phyloP scores from a whole-genome alignment of 2,797 vertebrate genomes.

The Clamator glandarius region DNA sequence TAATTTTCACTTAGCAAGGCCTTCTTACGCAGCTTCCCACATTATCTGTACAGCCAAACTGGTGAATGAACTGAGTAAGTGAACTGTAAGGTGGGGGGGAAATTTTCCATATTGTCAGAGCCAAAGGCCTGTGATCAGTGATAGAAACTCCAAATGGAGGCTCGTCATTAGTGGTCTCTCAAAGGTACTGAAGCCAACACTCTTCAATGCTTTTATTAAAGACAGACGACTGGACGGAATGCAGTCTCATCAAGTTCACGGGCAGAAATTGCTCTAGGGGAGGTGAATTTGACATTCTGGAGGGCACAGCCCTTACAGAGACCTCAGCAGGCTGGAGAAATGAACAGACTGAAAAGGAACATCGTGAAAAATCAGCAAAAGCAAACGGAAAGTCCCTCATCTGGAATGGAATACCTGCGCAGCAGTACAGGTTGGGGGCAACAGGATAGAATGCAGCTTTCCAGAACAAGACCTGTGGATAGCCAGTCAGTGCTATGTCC shows the following conservation, averaged over 20 bases:
- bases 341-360: neutral
- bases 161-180: neutral
- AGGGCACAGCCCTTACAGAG: neutral
- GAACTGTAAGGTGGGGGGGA: neutral
- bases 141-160: neutral
- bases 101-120: accelerated
- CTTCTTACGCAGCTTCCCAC: neutral
- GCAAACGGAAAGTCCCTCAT: neutral
- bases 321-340: neutral
- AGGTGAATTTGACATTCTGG: neutral
- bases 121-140: neutral
- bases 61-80: accelerated
- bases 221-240: neutral
- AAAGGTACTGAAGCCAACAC: neutral
- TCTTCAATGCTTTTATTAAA: neutral
- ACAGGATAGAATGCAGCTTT: neutral
- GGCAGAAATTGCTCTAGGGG: neutral
- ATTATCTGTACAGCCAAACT: neutral
- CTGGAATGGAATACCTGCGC: neutral
- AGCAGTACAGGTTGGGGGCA: neutral
- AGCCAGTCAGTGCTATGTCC: neutral
- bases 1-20: neutral
- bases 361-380: neutral
- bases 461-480: neutral
- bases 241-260: neutral